These are phyloP conservation scores for Phylloscopus collybita DNA, from an alignment of 2,797 vertebrate genomes.

Conservation along the genomic window DNA sequence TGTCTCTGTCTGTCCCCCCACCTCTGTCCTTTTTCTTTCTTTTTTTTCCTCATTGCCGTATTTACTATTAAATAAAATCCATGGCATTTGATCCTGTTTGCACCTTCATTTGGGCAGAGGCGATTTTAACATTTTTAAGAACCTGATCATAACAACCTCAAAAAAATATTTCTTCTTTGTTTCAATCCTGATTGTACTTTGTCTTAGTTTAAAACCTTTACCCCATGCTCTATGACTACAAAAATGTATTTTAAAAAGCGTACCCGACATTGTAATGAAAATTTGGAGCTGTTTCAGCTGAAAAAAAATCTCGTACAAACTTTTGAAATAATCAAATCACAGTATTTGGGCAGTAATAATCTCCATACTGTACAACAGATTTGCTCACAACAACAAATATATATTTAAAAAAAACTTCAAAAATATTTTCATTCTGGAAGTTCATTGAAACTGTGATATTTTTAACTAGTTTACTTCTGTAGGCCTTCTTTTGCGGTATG, in stretches of 20 bases:
- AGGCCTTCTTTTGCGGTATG: neutral
- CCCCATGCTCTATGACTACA: fast-evolving
- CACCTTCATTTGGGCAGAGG: neutral
- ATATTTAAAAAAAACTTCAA: too few relatives aligned
- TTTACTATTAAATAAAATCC: neutral
- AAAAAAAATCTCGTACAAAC: neutral
- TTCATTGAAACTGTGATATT: neutral
- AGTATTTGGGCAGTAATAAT: neutral
- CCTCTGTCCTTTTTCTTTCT: neutral
- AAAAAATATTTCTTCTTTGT: neutral
- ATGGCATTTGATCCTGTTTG: neutral
- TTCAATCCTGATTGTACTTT: neutral
- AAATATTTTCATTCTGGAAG: neutral
- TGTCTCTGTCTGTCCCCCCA: neutral
- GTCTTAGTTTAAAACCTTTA: neutral
- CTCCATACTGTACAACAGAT: neutral
- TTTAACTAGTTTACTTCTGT: neutral
- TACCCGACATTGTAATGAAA: neutral
- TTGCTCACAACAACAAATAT: neutral
- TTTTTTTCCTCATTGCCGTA: neutral
- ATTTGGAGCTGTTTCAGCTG: neutral
- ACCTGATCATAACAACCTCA: neutral
- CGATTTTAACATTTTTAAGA: neutral
- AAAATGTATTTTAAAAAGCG: neutral
- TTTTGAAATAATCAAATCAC: neutral